Conservation (phyloP, 92 coral and sea anemone species). For the Paramuricea clavata region DNA sequence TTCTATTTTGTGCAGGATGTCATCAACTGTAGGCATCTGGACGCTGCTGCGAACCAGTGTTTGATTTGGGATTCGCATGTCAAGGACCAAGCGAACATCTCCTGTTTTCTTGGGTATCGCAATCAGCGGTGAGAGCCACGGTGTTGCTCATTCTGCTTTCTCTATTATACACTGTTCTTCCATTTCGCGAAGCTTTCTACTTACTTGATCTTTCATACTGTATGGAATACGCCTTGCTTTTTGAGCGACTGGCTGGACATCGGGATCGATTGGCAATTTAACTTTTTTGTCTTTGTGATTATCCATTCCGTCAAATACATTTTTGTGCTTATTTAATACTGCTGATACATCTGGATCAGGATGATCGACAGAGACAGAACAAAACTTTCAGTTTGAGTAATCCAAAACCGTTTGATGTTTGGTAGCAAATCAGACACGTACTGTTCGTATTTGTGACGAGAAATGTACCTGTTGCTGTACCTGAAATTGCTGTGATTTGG, state of each 20-base stretch:
- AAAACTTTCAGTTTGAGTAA: too few relatives aligned
- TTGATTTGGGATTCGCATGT: slow-evolving; percentile 63
- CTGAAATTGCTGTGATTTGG: slow-evolving; percentile 36
- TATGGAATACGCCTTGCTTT: slow-evolving; percentile 48
- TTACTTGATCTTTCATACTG: slow-evolving; percentile 59
- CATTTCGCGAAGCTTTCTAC: slow-evolving; percentile 59
- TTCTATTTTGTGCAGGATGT: slow-evolving; percentile 64
- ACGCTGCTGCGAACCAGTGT: slow-evolving; percentile 56
- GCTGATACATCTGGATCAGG: slow-evolving; percentile 13
- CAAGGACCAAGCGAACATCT: slow-evolving; percentile 60
- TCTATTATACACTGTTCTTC: slow-evolving; percentile 53
- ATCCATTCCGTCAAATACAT: slow-evolving; percentile 61
- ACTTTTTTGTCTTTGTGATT: slow-evolving; percentile 58
- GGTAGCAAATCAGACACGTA: background rate
- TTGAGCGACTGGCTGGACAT: slow-evolving; percentile 56
- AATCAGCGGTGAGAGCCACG: slow-evolving; percentile 60
- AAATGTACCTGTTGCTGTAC: slow-evolving; percentile 20
- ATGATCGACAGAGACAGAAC: too few relatives aligned
- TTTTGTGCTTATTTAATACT: slow-evolving; percentile 44
- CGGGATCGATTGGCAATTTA: slow-evolving; percentile 58
- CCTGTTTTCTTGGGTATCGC: slow-evolving; percentile 68
- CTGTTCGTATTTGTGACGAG: background rate
- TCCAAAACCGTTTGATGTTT: background rate
- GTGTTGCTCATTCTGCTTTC: slow-evolving; percentile 58
- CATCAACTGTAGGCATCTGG: slow-evolving; percentile 70